Base-by-base conservation (phyloP, 2,113 vertebrate genomes). In the Ptilorrhoa leucosticta region DNA sequence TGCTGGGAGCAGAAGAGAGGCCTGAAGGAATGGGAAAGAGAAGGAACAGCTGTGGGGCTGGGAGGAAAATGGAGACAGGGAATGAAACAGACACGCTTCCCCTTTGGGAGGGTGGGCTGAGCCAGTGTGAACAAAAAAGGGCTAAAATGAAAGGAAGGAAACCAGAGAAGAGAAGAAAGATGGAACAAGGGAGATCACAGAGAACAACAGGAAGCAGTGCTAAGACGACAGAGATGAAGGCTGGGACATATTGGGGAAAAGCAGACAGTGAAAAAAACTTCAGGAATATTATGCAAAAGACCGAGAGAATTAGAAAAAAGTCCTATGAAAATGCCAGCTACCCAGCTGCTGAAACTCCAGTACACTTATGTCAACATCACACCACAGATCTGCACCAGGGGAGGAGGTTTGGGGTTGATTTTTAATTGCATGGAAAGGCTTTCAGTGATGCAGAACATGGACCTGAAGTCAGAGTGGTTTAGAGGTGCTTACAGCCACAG, bases 131-230 rank as follows among this genome's bases (percentile, higher is more conserved):
- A 93, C 58, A 94, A 90, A 93, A 85, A 63, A 39, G 68, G 60
- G 27, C 82, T 93, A 63, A 91, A 93, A 70, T 83, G 92, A 93
- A 94, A 95, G 64, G 82, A 82, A 96, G 92, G 93, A 96, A 96
- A 95, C 42, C 54, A 94, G 87, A 93, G 95, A 93, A 93, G 91
- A 94, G 77, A 96, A 95, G 84, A 94, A 97, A 96, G 91, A 91
- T 90, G 93, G 92, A 90, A 90, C 66, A 86, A 93, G 92, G 75
- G 79, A 92, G 90, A 93, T 82, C 89, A 80, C 57, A 89, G 47
- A 83, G 75, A 95, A 88, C 66, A 83, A 91, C 90, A 96, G 92
- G 90, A 91, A 95, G 72, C 92, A 77, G 75, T 0, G 9, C 64
- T 79, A 37, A 48, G 53, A 80, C 35, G 47, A 77, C 63, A 85